A percentile compares a stretch with the other conserved stretches of the same genome.
phyloP scores from a whole-genome alignment of 2,113 vertebrate species.

The Sprattus sprattus region DNA sequence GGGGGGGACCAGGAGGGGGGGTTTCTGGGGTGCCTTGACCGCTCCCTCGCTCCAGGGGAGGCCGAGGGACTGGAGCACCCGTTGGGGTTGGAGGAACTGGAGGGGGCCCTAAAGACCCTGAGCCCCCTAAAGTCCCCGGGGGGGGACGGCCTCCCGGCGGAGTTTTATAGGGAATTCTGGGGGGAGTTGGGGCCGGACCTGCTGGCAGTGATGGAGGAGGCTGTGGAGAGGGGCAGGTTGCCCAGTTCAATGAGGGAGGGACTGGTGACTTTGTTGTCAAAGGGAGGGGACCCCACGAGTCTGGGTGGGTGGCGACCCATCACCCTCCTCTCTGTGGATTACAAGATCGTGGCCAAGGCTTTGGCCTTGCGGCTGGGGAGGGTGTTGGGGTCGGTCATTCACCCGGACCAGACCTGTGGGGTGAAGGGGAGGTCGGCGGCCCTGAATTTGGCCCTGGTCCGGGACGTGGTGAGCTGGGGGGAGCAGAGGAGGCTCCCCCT shows the following conservation, averaged over 20 bases:
- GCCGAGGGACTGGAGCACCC: too few species aligned
- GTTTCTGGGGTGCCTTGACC: too few species aligned
- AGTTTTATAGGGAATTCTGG: neutral
- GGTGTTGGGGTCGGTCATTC: neutral
- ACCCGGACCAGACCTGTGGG: neutral
- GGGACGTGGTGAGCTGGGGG: neutral
- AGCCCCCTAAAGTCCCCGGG: neutral
- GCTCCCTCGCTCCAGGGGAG: too few species aligned
- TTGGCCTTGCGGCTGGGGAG: neutral
- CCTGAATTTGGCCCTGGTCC: too few species aligned
- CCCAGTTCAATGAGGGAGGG: neutral
- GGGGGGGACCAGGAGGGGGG: too few species aligned
- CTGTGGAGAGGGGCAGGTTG: too few species aligned
- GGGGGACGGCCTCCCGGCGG: neutral
- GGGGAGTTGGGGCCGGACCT: too few species aligned
- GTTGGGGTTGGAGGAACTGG: too few species aligned
- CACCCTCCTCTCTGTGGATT: neutral
- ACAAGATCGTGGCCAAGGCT: conserved; percentile 21
- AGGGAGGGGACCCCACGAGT: neutral
- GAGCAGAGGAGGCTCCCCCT: neutral
- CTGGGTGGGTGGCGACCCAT: conserved; percentile 24
- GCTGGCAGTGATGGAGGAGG: too few species aligned
- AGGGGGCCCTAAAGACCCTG: neutral
- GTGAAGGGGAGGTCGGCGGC: neutral
- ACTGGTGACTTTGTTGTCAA: neutral